Conservation (phyloP, 30 jellyfish, hydroid and myxozoan species). For the Aurelia aurita complex sp. Pacific region DNA sequence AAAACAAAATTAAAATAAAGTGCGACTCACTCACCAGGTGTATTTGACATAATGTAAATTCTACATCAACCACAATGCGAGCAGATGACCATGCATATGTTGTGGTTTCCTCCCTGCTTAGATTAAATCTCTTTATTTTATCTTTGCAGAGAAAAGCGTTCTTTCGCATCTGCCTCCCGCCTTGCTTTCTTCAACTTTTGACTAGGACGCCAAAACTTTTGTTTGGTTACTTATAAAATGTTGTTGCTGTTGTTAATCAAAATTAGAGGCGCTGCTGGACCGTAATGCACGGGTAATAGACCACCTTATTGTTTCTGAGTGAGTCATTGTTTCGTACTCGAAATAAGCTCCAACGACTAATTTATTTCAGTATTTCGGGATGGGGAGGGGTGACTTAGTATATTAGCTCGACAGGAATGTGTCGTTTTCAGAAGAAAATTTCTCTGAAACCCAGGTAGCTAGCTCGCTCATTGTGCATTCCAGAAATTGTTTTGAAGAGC, state of each 20-base stretch:
- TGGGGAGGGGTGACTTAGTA: too few relatives aligned
- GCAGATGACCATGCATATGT: slow-evolving; percentile 42
- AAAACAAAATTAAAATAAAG: not conserved
- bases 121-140: not conserved
- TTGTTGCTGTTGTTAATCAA: slow-evolving; percentile 34
- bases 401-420: too few relatives aligned
- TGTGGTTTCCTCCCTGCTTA: slow-evolving; percentile 50
- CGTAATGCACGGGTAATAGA: too few relatives aligned
- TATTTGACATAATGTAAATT: slow-evolving; percentile 49
- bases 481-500: too few relatives aligned
- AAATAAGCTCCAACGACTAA: too few relatives aligned
- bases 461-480: too few relatives aligned
- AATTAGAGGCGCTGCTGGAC: not conserved
- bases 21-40: slow-evolving; percentile 55
- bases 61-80: slow-evolving; percentile 38
- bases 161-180: slow-evolving; percentile 22
- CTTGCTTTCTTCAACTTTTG: slow-evolving; percentile 8
- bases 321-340: too few relatives aligned
- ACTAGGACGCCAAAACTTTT: slow-evolving; percentile 65
- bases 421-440: too few relatives aligned
- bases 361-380: too few relatives aligned
- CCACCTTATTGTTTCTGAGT: too few relatives aligned
- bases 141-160: not conserved
- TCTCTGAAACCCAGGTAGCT: too few relatives aligned
- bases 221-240: slow-evolving; percentile 4